Conservation (phyloP, 2,888 invertebrate genomes). For the Dendrolimus houi region DNA sequence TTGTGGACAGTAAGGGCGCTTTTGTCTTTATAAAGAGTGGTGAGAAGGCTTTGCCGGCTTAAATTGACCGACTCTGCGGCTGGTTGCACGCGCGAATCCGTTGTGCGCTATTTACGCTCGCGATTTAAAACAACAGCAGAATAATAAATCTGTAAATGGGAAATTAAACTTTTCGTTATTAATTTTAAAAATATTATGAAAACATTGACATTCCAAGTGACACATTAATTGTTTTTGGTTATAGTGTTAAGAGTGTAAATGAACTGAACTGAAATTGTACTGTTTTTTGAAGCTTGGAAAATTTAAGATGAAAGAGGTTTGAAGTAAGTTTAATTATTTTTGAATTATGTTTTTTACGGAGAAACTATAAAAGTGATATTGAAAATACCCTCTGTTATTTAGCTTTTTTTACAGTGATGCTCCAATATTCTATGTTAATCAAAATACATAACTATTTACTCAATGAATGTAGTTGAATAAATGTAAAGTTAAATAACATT, state of each 20-base stretch:
- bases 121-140: not conserved
- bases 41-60: slow-evolving; percentile 43
- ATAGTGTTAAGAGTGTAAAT: not conserved
- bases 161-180: too few species aligned
- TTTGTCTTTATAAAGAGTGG: slow-evolving; percentile 42
- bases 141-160: not conserved
- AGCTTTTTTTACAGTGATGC: too few species aligned
- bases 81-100: slow-evolving; percentile 30
- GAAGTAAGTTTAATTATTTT: not conserved
- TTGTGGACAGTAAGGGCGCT: slow-evolving; percentile 41
- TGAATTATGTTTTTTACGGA: too few species aligned
- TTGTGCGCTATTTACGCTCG: not conserved
- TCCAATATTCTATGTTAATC: too few species aligned
- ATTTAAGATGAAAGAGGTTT: not conserved
- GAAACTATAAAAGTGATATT: too few species aligned
- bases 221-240: not conserved
- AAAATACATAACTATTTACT: too few species aligned
- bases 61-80: slow-evolving; percentile 24
- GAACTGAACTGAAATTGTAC: not conserved
- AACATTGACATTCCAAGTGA: too few species aligned
- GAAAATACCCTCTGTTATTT: too few species aligned
- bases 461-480: too few species aligned
- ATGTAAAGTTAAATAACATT: too few species aligned
- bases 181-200: too few species aligned
- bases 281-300: not conserved